phyloP scores from a whole-genome alignment of 2,888 invertebrate species.

The Volucella zonaria region DNA sequence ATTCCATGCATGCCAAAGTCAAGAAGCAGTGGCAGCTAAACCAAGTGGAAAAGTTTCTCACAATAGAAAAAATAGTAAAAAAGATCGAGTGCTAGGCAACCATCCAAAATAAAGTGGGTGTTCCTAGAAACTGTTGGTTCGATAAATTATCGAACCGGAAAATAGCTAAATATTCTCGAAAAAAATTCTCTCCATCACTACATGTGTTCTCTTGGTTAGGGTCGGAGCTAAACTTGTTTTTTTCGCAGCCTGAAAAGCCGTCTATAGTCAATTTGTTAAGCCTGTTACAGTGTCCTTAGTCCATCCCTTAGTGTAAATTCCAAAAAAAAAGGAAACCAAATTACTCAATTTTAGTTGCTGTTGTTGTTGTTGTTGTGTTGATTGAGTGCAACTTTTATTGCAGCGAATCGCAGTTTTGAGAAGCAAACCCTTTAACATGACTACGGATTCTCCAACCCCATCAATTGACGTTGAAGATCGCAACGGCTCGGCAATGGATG shows the following conservation, averaged over 20 bases:
- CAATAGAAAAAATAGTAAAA: neutral
- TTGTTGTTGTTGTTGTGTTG: conserved; percentile 40
- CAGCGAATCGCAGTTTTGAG: conserved; percentile 45
- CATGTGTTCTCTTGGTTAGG: conserved; percentile 52
- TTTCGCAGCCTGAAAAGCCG: neutral
- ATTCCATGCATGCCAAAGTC: neutral
- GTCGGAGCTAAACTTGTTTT: conserved; percentile 20
- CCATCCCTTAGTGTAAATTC: conserved; percentile 28
- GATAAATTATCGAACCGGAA: conserved; percentile 69
- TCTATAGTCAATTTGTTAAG: neutral
- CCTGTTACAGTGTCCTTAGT: conserved; percentile 25
- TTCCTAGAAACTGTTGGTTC: conserved; percentile 56
- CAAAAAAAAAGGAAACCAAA: conserved; percentile 4
- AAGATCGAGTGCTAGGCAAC: conserved; percentile 50
- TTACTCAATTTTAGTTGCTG: conserved; percentile 35
- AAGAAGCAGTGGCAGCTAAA: neutral
- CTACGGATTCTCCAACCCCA: conserved; percentile 82
- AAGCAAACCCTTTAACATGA: conserved; percentile 58
- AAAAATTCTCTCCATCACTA: conserved; percentile 37
- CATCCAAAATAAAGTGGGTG: neutral
- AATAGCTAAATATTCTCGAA: conserved; percentile 29
- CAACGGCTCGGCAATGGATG: conserved; percentile 90
- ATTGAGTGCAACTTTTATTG: conserved; percentile 55
- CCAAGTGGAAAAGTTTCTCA: conserved; percentile 19
- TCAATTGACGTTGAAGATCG: conserved; percentile 83